A percentile compares a stretch with the other conserved stretches of the same genome.
Evolutionary conservation across 92 coral and sea anemone genomes (phyloP).

Genomic region (Actinernus sp.): DNA sequence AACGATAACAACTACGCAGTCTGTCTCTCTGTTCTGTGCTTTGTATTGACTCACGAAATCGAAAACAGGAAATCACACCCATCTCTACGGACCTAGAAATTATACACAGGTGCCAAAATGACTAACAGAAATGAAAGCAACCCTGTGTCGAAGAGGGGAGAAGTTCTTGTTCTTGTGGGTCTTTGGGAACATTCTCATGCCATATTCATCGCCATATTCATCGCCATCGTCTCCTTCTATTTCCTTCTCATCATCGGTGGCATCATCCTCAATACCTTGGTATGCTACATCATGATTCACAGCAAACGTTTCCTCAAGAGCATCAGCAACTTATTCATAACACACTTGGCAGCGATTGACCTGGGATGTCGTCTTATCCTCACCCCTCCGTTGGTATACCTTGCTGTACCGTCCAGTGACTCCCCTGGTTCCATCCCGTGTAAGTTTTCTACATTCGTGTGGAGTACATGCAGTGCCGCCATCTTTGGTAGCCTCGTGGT

Average conservation of each 20-base stretch:
- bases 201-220: no score
- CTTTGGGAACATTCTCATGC: no score
- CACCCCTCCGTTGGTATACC: conserved; percentile 7
- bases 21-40: no score
- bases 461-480: conserved; percentile 31
- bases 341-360: conserved; percentile 26
- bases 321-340: conserved; percentile 19
- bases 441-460: conserved; percentile 20
- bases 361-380: conserved; percentile 12
- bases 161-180: no score
- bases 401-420: conserved; percentile 4
- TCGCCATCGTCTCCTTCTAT: neutral
- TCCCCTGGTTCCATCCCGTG: conserved; percentile 17
- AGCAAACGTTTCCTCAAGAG: conserved; percentile 21
- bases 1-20: no score
- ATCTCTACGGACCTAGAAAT: no score
- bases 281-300: conserved; percentile 26
- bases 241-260: conserved; percentile 17
- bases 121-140: no score
- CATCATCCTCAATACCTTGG: conserved; percentile 15
- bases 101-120: no score
- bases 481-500: conserved; percentile 42
- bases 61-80: no score
- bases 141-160: no score
- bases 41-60: no score